A percentile compares a stretch with the other conserved stretches of the same genome.
phyloP scores from a whole-genome alignment of 2,888 invertebrate genomes.

The Callosobruchus maculatus region DNA sequence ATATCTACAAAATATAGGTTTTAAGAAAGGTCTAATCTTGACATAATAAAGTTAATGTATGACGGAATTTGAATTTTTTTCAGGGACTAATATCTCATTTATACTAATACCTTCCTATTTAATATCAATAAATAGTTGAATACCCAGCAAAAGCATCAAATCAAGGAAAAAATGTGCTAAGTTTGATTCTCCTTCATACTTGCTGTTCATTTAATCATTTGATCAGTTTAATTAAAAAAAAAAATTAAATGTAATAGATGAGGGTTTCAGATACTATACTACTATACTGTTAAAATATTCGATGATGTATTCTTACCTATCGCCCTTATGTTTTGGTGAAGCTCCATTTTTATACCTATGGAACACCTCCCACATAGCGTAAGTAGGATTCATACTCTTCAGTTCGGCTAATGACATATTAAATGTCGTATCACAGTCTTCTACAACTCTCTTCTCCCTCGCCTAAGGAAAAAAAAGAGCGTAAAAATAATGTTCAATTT shows the following conservation, averaged over 20 bases:
- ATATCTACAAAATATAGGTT: no score
- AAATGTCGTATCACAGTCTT: slow-evolving; percentile 42
- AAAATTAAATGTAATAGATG: no score
- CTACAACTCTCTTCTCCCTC: slow-evolving; percentile 47
- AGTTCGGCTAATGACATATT: slow-evolving; percentile 49
- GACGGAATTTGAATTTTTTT: no score
- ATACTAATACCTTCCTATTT: no score
- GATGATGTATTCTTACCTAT: slow-evolving; percentile 29
- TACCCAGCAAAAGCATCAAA: background rate
- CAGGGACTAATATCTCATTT: no score
- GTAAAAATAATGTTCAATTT: no score
- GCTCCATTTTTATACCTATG: slow-evolving; percentile 59
- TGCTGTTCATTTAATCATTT: no score
- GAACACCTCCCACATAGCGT: slow-evolving; percentile 68
- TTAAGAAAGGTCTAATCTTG: no score
- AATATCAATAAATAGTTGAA: no score
- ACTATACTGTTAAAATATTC: no score
- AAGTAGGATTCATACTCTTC: slow-evolving; percentile 60
- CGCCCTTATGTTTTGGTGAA: slow-evolving; percentile 35
- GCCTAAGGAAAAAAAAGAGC: slow-evolving; percentile 11
- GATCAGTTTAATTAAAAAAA: background rate
- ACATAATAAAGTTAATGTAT: no score
- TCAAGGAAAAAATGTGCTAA: background rate
- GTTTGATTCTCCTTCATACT: background rate
- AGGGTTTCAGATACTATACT: background rate